Percentiles rank a stretch among this genome's conserved stretches.
phyloP scores from a whole-genome alignment of 1,140 invertebrate genomes.

The Drosophila chauvacae region DNA sequence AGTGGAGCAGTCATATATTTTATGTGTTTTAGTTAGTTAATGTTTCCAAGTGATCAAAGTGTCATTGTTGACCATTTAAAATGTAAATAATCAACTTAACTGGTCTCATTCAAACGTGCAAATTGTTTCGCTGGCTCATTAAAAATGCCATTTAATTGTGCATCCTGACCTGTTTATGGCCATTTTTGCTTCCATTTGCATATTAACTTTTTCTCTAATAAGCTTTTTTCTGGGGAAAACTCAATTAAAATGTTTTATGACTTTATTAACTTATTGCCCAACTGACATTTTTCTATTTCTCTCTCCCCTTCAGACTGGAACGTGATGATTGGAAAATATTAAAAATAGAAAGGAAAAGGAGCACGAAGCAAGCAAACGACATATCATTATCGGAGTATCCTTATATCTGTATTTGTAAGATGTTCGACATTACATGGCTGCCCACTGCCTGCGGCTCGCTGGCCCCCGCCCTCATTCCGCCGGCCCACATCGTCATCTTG shows the following conservation, averaged over 20 bases:
- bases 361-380: slow-evolving; percentile 15
- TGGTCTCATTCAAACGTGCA: neutral
- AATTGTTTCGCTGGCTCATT: slow-evolving; percentile 6
- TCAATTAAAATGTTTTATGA: neutral
- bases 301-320: neutral
- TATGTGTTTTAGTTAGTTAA: neutral
- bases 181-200: slow-evolving; percentile 8
- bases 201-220: neutral
- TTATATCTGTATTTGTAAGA: slow-evolving; percentile 26
- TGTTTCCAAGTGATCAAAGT: neutral
- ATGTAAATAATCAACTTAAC: slow-evolving; percentile 3
- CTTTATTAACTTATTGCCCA: slow-evolving; percentile 7
- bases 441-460: slow-evolving; percentile 80
- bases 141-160: slow-evolving; percentile 9
- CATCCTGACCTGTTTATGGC: slow-evolving; percentile 6
- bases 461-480: slow-evolving; percentile 85
- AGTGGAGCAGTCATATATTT: neutral
- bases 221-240: too few relatives aligned
- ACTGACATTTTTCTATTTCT: neutral
- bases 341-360: neutral
- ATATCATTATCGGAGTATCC: slow-evolving; percentile 22
- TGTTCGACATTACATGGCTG: slow-evolving; percentile 82
- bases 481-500: slow-evolving; percentile 88
- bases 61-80: neutral
- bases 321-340: slow-evolving; percentile 13